Percentiles rank a stretch among this genome's conserved stretches.
Conservation (phyloP, 2,113 vertebrate species). For the Bucco capensis region DNA sequence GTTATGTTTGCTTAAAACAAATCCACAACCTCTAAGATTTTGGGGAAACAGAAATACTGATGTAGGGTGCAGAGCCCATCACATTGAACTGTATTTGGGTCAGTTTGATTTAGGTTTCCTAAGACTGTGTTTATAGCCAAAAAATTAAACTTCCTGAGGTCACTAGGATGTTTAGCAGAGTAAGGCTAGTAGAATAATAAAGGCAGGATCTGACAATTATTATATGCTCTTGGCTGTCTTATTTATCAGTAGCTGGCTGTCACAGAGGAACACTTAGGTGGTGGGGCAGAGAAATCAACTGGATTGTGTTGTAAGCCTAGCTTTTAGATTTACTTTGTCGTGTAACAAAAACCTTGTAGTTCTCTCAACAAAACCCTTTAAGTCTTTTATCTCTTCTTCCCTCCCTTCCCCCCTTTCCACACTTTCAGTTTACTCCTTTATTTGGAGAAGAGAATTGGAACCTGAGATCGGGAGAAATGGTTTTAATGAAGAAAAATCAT, state of each 20-base stretch:
- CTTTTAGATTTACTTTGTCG: neutral
- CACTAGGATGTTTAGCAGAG: neutral
- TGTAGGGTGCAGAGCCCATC: neutral
- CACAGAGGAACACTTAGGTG: neutral
- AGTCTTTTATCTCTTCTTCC: neutral
- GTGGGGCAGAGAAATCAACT: neutral
- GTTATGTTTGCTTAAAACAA: neutral
- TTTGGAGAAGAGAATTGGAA: slow-evolving; percentile 32
- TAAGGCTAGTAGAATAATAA: neutral
- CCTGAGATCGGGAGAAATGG: slow-evolving; percentile 64
- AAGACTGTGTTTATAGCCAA: neutral
- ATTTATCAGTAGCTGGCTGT: neutral
- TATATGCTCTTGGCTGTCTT: neutral
- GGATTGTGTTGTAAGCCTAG: neutral
- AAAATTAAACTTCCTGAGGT: neutral
- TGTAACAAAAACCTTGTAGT: neutral
- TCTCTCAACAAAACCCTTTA: neutral
- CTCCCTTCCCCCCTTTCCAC: neutral
- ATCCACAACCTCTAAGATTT: neutral
- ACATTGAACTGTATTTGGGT: neutral
- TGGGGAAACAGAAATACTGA: neutral
- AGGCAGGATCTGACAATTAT: neutral
- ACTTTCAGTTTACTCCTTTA: slow-evolving; percentile 52
- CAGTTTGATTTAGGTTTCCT: neutral
- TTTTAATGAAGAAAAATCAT: slow-evolving; percentile 65